Percentiles rank a stretch among this genome's conserved stretches.
These are phyloP conservation scores for Cephonodes hylas DNA, from an alignment of 2,888 invertebrate genomes.

Conservation along the genomic window DNA sequence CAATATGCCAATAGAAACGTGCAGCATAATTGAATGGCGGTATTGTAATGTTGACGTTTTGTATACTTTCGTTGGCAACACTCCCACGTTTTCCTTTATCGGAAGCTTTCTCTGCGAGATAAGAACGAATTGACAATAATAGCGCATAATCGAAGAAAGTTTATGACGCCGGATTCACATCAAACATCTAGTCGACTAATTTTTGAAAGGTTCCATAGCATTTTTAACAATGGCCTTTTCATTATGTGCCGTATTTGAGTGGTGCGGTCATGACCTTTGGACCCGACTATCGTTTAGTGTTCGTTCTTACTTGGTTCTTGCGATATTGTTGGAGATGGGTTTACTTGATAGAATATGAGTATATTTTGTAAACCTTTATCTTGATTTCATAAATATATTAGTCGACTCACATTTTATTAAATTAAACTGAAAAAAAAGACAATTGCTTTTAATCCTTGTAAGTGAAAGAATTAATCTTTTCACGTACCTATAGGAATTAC, in stretches of 20 bases:
- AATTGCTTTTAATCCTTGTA: no score
- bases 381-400: no score
- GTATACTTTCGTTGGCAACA: conserved; percentile 62
- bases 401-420: no score
- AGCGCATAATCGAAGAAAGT: conserved; percentile 57
- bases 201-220: background rate
- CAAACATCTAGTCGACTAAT: background rate
- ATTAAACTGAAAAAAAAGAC: no score
- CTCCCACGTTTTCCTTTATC: conserved; percentile 77
- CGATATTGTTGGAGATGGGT: no score
- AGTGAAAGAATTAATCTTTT: no score
- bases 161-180: conserved; percentile 21
- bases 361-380: no score
- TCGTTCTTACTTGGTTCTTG: no score
- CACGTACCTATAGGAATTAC: no score
- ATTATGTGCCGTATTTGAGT: background rate
- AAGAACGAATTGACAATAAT: conserved; percentile 64
- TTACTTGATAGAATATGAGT: no score
- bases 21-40: conserved; percentile 51
- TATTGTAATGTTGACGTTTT: conserved; percentile 49
- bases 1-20: conserved; percentile 58
- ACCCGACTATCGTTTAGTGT: background rate
- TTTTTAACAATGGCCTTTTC: conserved; percentile 1
- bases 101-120: conserved; percentile 68
- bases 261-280: background rate